Conservation (phyloP, 2,888 invertebrate genomes). For the Drosophila meridiana region DNA sequence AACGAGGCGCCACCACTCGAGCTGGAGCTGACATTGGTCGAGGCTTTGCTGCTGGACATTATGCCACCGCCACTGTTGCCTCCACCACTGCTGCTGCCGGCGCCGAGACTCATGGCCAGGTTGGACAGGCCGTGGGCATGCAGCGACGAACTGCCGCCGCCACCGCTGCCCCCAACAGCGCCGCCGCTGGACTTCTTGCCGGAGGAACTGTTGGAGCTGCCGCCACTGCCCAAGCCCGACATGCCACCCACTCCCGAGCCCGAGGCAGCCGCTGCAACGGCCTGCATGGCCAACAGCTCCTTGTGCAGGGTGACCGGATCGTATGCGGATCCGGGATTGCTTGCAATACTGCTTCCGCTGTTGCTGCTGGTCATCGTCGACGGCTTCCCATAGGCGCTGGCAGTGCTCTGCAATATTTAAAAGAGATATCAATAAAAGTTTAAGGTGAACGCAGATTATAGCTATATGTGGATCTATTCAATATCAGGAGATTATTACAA, state of each 20-base stretch:
- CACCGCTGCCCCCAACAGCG: constrained; percentile 30
- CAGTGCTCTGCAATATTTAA: constrained; percentile 65
- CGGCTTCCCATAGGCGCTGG: constrained; percentile 83
- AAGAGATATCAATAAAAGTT: not conserved
- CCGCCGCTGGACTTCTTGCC: constrained; percentile 58
- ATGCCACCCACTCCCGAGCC: constrained; percentile 60
- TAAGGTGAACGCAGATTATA: not conserved
- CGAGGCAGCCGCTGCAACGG: constrained; percentile 84
- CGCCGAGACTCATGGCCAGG: constrained; percentile 57
- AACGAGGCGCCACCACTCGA: constrained; percentile 45
- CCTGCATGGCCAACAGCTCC: constrained; percentile 85
- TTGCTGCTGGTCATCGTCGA: constrained; percentile 78
- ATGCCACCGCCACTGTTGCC: constrained; percentile 39
- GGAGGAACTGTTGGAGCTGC: constrained; percentile 64
- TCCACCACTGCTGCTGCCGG: constrained; percentile 33
- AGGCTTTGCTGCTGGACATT: constrained; percentile 63
- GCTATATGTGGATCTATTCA: not conserved
- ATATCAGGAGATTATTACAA: not conserved
- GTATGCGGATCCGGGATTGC: constrained; percentile 83
- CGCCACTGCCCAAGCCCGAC: constrained; percentile 39
- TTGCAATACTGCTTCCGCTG: constrained; percentile 71
- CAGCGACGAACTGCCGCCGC: constrained; percentile 43
- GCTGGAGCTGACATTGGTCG: constrained; percentile 63
- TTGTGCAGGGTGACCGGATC: constrained; percentile 85
- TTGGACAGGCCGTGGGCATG: constrained; percentile 64